Base-by-base conservation (phyloP, 2,113 vertebrate genomes). In the Haplochromis vanheusdeni region DNA sequence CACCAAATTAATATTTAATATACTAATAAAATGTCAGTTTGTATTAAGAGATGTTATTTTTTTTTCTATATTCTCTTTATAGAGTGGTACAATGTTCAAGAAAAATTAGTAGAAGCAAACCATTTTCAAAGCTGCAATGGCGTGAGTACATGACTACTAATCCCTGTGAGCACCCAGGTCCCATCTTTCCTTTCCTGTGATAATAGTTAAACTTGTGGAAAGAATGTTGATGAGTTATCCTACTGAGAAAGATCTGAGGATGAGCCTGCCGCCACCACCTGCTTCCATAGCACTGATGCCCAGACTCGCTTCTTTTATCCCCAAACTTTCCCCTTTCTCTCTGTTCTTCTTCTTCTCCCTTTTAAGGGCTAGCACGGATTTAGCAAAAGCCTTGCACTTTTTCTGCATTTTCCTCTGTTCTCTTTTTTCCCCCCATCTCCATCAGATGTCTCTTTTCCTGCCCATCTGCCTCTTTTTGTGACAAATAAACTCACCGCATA, bases 211-310 rank as follows among this genome's bases (percentile, higher is more conserved):
- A 93, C 89, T 90, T 93, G 87, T 90, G 91, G 89, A 83, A 65
- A 89, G 93, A 91, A 94, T 94, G 83, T 86, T 93, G 92, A 95
- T 93, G 89, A 93, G 94, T 87, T 55, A 51, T 83, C 93, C 93
- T 87, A 89, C 90, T 79, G 93, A 91, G 94, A 79, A 65, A 83
- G 92, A 94, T 93, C 94, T 93, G 87, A 92, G 60, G 89, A 86
- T 49, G 84, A 91, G 86, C 79, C 81, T 77, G 79, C 83, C 86
- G 79, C 83, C 86, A 87, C 86, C 87, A 90, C 90, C 89, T 89
- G 91, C 89, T 90, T 89, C 68, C 86, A 91, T 80, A 81, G 79
- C 70, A 80, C 80, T 80, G 65, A 92, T 90, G 87, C 88, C 90
- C 40, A 70, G 65, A 83, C 82, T 79, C 21, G 75, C 55, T 80